Evolutionary conservation across 2,888 invertebrate genomes (phyloP), one percentile per base, ranked within the genome.

Genomic region (Bombyx huttoni): DNA sequence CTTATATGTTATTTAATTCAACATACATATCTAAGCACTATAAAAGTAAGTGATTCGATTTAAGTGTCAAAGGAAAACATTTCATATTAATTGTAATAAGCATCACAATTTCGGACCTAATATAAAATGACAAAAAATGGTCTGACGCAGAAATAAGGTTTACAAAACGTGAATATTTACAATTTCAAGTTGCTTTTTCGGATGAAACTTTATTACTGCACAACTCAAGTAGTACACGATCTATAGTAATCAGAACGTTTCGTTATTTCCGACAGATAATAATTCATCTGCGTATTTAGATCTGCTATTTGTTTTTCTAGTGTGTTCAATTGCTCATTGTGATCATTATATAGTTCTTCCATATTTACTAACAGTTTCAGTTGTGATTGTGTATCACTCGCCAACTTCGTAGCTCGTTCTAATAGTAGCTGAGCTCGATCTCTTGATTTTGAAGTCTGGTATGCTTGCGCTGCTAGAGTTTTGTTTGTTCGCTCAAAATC

Each of bases 321-420:
- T 47, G 85, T 86, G 53, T 81, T 86, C 13, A 94, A 76, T 53
- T 89, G 86, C 51, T 89, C 88, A 63, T 93, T 92, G 65, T 94
- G 91, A 51, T 90, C 90, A 56, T 89, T 90, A 69, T 94, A 93
- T 50, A 93, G 89, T 57, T 89, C 89, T 65, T 94, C 92, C 91
- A 94, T 91, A 73, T 93, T 83, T 66, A 91, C 90, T 51, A 96
- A 84, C 63, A 93, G 92, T 62, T 92, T 92, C 33, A 94, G 84
- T 73, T 95, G 94, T 54, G 89, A 91, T 65, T 92, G 91, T 2
- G 96, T 95, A 59, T 92, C 93, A 54, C 93, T 93, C 1, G 96
- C 96, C 24, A 98, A 89, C 65, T 93, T 92, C 46, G 94, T 93
- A 0, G 98, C 98, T 57, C 94, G 90, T 61, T 93, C 92, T 52